Base-by-base conservation (phyloP, 2,797 vertebrate species). In the Acrossocheilus fasciatus region DNA sequence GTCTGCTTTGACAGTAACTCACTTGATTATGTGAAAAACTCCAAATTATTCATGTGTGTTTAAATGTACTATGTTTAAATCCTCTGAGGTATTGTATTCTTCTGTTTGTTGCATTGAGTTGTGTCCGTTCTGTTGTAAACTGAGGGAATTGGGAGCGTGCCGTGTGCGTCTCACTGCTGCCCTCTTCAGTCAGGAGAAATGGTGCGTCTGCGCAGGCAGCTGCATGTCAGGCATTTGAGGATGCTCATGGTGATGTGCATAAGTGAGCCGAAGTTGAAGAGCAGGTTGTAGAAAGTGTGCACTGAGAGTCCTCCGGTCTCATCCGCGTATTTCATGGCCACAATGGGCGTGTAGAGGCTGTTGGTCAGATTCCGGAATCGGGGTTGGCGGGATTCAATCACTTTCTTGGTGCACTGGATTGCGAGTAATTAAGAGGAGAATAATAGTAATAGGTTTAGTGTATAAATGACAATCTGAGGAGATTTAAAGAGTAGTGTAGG, bases 341-440 rank as follows among this genome's bases (percentile, higher is more conserved):
- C 96, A 78, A 99, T 93, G 0, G 96, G 96, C 0, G 94, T 94
- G 93, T 99, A 99, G 72, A 97, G 96, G 77, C 81, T 34, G 88
- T 98, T 99, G 88, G 98, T 98, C 89, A 98, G 96, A 34, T 95
- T 96, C 78, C 97, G 96, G 91, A 98, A 96, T 17, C 96, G 95
- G 0, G 98, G 98, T 15, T 91, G 95, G 82, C 90, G 87, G 0
- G 95, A 94, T 77, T 95, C 89, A 15, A 99, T 97, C 88, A 98
- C 96, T 77, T 95, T 95, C 88, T 96, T 96, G 18, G 96, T 96
- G 85, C 94, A 97, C 98, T 98, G 84, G 47, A 0, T 26, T 77
- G 83, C 23, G n/a, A 26, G 68, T 62, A 52, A 72, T 36, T 79
- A 11, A n/a, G 7, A n/a, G 45, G 70, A 47, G 39, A 30, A 36